Percentiles rank a stretch among this genome's conserved stretches.
phyloP scores from a whole-genome alignment of 2,888 invertebrate species.

The Pherbina coryleti region DNA sequence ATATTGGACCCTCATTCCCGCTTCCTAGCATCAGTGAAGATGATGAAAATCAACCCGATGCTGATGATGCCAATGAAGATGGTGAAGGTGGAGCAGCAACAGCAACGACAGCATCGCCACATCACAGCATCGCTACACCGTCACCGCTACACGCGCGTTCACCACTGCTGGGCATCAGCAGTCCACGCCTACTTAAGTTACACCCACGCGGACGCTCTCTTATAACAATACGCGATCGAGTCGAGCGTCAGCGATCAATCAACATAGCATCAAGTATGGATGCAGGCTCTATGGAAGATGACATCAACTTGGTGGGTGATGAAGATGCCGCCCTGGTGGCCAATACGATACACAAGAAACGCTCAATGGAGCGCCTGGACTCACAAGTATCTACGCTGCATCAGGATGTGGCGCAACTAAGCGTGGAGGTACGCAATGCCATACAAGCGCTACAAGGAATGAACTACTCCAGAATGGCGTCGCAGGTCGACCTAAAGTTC shows the following conservation, averaged over 20 bases:
- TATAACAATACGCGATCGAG: conserved; percentile 75
- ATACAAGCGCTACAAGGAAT: conserved; percentile 88
- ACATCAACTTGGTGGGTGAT: conserved; percentile 72
- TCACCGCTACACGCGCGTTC: conserved; percentile 60
- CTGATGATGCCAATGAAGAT: conserved; percentile 85
- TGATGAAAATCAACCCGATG: conserved; percentile 89
- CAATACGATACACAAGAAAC: conserved; percentile 54
- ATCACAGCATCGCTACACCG: conserved; percentile 60
- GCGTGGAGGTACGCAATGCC: conserved; percentile 86
- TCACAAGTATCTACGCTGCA: conserved; percentile 85
- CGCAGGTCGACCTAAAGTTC: conserved; percentile 70
- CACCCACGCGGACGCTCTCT: conserved; percentile 70
- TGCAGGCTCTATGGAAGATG: conserved; percentile 74
- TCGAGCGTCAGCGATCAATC: conserved; percentile 78
- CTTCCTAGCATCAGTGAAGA: conserved; percentile 96
- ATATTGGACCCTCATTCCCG: conserved; percentile 71
- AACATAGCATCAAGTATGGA: conserved; percentile 70
- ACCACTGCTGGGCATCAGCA: conserved; percentile 60
- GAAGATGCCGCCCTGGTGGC: conserved; percentile 48
- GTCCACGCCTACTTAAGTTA: conserved; percentile 61
- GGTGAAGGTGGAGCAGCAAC: conserved; percentile 85
- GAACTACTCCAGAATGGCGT: conserved; percentile 73
- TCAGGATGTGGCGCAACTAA: conserved; percentile 87
- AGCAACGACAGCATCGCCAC: conserved; percentile 74
- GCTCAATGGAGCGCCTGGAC: conserved; percentile 80